phyloP scores from a whole-genome alignment of 1,140 invertebrate genomes.

The Bombus affinis region DNA sequence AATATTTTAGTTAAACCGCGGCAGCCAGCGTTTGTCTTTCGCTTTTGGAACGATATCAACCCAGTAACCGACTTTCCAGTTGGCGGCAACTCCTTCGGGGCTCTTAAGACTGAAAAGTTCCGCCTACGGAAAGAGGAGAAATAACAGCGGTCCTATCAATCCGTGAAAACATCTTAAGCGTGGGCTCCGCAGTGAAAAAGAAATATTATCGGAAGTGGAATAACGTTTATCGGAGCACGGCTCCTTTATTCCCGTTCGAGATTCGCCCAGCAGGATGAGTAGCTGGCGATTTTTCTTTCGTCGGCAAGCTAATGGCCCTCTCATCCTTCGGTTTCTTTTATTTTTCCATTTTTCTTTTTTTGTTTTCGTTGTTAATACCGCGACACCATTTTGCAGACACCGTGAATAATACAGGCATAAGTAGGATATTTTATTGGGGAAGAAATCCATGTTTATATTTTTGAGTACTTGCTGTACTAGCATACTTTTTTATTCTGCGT shows the following conservation, averaged over 20 bases:
- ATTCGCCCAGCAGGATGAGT: background rate
- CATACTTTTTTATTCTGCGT: too few relatives aligned
- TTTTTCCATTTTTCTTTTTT: background rate
- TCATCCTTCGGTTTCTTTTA: too few relatives aligned
- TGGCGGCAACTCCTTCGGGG: conserved; percentile 50
- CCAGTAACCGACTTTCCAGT: conserved; percentile 67
- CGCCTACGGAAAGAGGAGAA: conserved; percentile 35
- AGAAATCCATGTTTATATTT: too few relatives aligned
- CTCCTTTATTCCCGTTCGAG: background rate
- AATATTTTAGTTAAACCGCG: conserved; percentile 32
- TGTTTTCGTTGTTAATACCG: too few relatives aligned
- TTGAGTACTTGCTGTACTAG: too few relatives aligned
- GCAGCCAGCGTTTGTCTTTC: conserved; percentile 50
- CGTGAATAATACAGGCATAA: too few relatives aligned
- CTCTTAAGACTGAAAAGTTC: conserved; percentile 59
- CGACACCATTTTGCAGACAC: too few relatives aligned
- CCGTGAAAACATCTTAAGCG: conserved; percentile 42
- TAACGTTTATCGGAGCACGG: conserved; percentile 31
- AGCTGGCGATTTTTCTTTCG: background rate
- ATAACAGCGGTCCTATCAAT: conserved; percentile 51
- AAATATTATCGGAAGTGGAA: conserved; percentile 46
- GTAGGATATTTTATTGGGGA: too few relatives aligned
- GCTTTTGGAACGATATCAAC: conserved; percentile 49
- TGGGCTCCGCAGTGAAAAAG: background rate
- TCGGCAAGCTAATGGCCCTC: background rate